A percentile compares a stretch with the other conserved stretches of the same genome.
phyloP scores from a whole-genome alignment of 1,140 invertebrate genomes.

The Ostrea edulis region DNA sequence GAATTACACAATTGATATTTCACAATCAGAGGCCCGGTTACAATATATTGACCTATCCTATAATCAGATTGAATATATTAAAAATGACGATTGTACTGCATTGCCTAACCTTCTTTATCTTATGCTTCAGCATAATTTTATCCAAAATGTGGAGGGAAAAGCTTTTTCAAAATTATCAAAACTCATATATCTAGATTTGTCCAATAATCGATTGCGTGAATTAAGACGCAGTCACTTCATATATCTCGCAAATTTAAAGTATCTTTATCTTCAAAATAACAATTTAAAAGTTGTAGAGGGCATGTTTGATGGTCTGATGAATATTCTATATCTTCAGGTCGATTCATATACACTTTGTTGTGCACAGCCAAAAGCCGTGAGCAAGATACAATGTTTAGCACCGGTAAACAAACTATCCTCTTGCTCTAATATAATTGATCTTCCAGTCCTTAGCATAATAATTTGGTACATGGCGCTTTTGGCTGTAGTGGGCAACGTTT shows the following conservation, averaged over 20 bases:
- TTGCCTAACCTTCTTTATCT: background rate
- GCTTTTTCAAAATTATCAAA: constrained; percentile 13
- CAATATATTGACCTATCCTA: constrained; percentile 35
- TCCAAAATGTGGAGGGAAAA: background rate
- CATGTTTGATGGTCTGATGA: constrained; percentile 52
- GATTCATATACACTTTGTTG: constrained; percentile 62
- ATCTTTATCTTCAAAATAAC: constrained; percentile 30
- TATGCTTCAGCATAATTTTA: constrained; percentile 7
- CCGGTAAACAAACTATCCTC: constrained; percentile 60
- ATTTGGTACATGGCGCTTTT: constrained; percentile 60
- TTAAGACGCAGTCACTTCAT: constrained; percentile 25
- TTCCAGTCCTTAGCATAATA: constrained; percentile 44
- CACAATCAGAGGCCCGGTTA: background rate
- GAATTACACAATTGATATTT: background rate
- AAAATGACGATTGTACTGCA: background rate
- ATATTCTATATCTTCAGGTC: constrained; percentile 50
- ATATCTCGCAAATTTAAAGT: background rate
- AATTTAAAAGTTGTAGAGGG: constrained; percentile 30
- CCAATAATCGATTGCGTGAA: background rate
- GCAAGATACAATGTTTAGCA: constrained; percentile 55
- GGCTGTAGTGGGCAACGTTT: constrained; percentile 57
- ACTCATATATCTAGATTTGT: constrained; percentile 8
- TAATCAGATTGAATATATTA: constrained; percentile 35
- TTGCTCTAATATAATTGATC: constrained; percentile 59
- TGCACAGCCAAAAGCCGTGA: constrained; percentile 37